These are phyloP conservation scores for Oligia latruncula DNA, from an alignment of 2,888 invertebrate species.

Conservation along the genomic window DNA sequence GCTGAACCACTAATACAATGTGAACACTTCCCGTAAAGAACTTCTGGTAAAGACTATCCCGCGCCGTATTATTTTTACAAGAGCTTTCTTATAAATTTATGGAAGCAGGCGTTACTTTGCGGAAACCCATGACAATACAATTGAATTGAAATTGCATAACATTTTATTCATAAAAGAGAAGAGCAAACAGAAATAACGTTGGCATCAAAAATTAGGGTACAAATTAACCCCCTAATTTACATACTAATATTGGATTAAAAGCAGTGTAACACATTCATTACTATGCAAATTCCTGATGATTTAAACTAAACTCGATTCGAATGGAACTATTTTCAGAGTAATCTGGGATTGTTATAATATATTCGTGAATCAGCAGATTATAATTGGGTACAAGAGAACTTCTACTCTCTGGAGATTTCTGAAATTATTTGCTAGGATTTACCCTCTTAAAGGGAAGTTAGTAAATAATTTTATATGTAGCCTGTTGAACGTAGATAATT, in stretches of 20 bases:
- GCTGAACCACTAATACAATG: background rate
- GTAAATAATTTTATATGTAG: background rate
- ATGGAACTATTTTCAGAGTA: constrained; percentile 31
- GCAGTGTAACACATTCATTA: constrained; percentile 16
- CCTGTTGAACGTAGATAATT: background rate
- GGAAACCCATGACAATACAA: background rate
- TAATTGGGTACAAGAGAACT: constrained; percentile 37
- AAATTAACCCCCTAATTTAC: constrained; percentile 5
- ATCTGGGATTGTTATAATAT: constrained; percentile 38
- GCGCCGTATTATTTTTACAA: background rate
- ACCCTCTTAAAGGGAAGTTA: constrained; percentile 8
- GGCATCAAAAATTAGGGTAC: background rate
- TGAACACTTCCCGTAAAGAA: background rate
- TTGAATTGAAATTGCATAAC: background rate
- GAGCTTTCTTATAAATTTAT: background rate
- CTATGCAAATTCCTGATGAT: constrained; percentile 30
- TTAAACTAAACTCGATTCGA: constrained; percentile 31
- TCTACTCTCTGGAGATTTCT: constrained; percentile 7
- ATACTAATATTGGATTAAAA: constrained; percentile 16
- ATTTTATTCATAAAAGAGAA: background rate
- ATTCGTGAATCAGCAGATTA: constrained; percentile 37
- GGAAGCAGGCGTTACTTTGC: background rate
- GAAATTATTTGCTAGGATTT: constrained; percentile 15
- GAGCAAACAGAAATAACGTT: background rate
- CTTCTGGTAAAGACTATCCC: background rate